A percentile compares a stretch with the other conserved stretches of the same genome.
These are phyloP conservation scores for Micrasema minimum DNA, from an alignment of 1,140 invertebrate genomes.

Conservation along the genomic window DNA sequence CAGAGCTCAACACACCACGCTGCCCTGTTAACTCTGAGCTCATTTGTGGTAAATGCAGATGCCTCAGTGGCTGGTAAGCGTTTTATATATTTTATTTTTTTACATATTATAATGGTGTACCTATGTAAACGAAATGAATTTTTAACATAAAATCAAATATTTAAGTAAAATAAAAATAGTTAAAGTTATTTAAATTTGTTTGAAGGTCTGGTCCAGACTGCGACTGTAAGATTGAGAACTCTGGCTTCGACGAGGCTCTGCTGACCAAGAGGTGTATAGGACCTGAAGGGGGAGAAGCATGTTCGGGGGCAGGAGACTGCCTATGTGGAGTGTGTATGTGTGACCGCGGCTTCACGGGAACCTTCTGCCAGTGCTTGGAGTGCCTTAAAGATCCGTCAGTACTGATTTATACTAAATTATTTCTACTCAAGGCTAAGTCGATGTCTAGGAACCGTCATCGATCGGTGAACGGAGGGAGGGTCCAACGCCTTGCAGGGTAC, in stretches of 20 bases:
- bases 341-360: slow-evolving; percentile 62
- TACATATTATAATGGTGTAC: no score
- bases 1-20: slow-evolving; percentile 54
- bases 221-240: slow-evolving; percentile 60
- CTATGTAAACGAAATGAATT: no score
- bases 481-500: no score
- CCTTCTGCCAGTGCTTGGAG: slow-evolving; percentile 66
- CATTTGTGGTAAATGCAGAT: slow-evolving; percentile 69
- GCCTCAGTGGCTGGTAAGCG: slow-evolving; percentile 69
- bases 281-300: slow-evolving; percentile 53
- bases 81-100: no score
- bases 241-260: slow-evolving; percentile 61
- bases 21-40: slow-evolving; percentile 66
- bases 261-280: slow-evolving; percentile 58
- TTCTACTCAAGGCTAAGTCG: no score
- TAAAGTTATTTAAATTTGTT: not conserved
- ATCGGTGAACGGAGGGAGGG: no score
- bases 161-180: no score
- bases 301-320: slow-evolving; percentile 65
- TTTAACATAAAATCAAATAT: no score
- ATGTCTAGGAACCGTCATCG: no score
- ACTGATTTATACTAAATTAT: slow-evolving; percentile 35
- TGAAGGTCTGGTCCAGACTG: slow-evolving; percentile 67
- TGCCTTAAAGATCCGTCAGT: slow-evolving; percentile 60
- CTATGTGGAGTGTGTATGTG: slow-evolving; percentile 66